A percentile compares a stretch with the other conserved stretches of the same genome.
phyloP scores from a whole-genome alignment of 2,113 vertebrate genomes.

The Heptranchias perlo region DNA sequence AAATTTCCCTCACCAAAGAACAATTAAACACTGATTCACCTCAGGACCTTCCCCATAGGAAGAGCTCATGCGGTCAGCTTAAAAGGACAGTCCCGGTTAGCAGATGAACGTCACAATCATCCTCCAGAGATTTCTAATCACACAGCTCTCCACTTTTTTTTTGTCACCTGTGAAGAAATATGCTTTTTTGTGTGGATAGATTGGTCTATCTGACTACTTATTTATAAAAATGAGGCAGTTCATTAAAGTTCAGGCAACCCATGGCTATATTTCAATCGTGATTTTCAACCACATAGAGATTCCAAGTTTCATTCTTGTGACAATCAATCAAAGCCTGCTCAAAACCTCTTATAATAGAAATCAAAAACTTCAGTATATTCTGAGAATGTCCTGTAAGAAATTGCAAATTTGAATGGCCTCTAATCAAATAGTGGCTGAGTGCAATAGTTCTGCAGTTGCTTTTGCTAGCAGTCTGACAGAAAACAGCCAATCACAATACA shows the following conservation, averaged over 20 bases:
- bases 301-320: background rate
- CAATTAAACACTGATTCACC: background rate
- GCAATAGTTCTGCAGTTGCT: background rate
- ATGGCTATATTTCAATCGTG: background rate
- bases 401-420: background rate
- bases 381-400: background rate
- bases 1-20: background rate
- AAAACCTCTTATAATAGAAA: background rate
- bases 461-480: background rate
- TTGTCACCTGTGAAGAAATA: background rate
- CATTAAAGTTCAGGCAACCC: background rate
- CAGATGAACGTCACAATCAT: background rate
- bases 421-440: background rate
- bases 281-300: background rate
- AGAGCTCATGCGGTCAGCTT: background rate
- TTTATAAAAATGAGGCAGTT: background rate
- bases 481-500: background rate
- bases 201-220: background rate
- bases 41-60: background rate
- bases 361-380: background rate
- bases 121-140: background rate
- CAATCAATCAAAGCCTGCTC: background rate
- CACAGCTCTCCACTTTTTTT: background rate
- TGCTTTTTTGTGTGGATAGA: background rate
- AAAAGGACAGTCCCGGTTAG: background rate